Evolutionary conservation across 2,113 vertebrate species (phyloP), one percentile per base, ranked within the genome.

Genomic region (Halcyon malimbica): DNA sequence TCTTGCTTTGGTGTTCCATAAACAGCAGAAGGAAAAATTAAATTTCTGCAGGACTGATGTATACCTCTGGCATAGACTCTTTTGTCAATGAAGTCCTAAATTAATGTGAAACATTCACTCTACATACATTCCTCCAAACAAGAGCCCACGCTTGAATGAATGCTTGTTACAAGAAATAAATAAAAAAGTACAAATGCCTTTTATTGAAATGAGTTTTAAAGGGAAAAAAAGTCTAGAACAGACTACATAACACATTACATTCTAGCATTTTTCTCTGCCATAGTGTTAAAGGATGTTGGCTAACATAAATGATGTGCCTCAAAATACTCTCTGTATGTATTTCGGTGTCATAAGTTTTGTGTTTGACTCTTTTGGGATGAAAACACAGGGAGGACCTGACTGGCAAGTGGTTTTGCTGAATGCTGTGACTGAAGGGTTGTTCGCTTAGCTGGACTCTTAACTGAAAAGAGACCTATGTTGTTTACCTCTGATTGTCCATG

Each of bases 61-160:
- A 29, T 67, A 41, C 13, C 92, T 89, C 51, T 89, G 62, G 53
- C 37, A 76, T 68, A 71, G 83, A 87, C 74, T 62, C 23, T 92
- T 90, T 48, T 46, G 65, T 93, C 96, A 96, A 65, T 93, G 65
- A 79, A 76, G 37, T 87, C 74, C 68, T 84, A 91, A 94, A 89
- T 89, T 88, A 89, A 76, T 94, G 70, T 87, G 77, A 86, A 84
- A 87, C 86, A 93, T 90, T 60, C 42, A 82, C 57, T 94, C 57
- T 79, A 57, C 2, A 12, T 78, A 65, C 90, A 90, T 95, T 96
- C 88, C 78, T 90, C 53, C 57, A 87, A 93, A 96, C 73, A 95
- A 91, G 82, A 96, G 89, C 95, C 94, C 92, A 95, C 44, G 53
- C 91, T 44, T 89, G 83, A 93, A 90, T 81, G 83, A 91, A 93